phyloP scores from a whole-genome alignment of 2,797 vertebrate species.

The Synanceia verrucosa region DNA sequence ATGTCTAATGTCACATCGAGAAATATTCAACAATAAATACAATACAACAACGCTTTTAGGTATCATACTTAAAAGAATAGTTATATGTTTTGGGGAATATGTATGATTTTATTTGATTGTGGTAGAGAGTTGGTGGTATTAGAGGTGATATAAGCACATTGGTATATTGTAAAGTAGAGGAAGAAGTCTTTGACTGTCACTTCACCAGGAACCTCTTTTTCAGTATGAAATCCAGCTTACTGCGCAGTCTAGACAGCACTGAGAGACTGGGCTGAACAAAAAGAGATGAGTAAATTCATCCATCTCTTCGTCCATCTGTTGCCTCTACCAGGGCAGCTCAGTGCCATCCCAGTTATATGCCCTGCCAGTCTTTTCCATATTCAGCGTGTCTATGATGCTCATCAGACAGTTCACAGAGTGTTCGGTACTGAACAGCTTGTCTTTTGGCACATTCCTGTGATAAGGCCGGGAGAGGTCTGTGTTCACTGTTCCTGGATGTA shows the following conservation, averaged over 20 bases:
- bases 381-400: conserved; percentile 70
- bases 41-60: no score
- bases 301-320: no score
- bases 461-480: conserved; percentile 80
- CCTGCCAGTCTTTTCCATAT: conserved; percentile 70
- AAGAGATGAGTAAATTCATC: background rate
- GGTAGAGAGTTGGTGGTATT: no score
- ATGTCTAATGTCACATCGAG: no score
- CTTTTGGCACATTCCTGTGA: conserved; percentile 74
- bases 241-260: background rate
- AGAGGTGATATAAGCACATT: no score
- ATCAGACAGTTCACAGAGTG: conserved; percentile 75
- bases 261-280: background rate
- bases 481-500: conserved; percentile 75
- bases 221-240: background rate
- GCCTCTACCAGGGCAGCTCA: conserved; percentile 74
- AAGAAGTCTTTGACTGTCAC: no score
- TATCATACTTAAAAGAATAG: no score
- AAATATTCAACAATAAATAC: no score
- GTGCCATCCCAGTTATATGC: conserved; percentile 75
- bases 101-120: no score
- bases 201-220: background rate
- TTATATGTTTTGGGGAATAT: no score
- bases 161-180: no score
- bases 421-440: conserved; percentile 74